Conservation (phyloP, 2,113 vertebrate species). For the Anguilla japonica region DNA sequence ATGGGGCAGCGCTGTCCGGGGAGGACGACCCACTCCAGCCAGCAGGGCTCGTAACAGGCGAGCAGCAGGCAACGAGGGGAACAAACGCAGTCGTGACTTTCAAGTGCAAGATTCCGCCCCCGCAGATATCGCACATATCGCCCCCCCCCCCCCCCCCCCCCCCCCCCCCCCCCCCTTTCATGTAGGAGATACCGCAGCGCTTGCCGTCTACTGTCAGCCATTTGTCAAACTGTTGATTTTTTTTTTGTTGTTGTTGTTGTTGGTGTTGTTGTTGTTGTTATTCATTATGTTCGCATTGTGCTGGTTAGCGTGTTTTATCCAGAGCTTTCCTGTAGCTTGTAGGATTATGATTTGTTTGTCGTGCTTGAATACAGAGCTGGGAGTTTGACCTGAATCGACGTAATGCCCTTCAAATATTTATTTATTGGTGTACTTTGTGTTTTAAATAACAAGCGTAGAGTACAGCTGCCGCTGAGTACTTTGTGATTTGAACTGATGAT, state of each 20-base stretch:
- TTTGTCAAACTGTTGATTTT: not conserved
- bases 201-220: not conserved
- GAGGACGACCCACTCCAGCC: not conserved
- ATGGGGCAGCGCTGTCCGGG: not conserved
- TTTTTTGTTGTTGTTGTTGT: not conserved
- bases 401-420: not conserved
- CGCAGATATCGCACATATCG: not conserved
- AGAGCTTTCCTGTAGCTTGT: not conserved
- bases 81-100: constrained; percentile 5
- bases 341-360: not conserved
- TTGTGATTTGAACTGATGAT: not conserved
- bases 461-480: not conserved
- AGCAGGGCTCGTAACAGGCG: not conserved
- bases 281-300: not conserved
- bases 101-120: constrained; percentile 1
- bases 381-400: not conserved
- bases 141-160: not conserved
- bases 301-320: not conserved
- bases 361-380: not conserved
- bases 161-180: not conserved
- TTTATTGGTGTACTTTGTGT: not conserved
- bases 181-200: not conserved
- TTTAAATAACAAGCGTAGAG: not conserved
- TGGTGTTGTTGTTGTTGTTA: not conserved
- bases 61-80: not conserved